Evolutionary conservation across 2,888 invertebrate genomes (phyloP).

Genomic region (Sinopyrophorus schimmeli): DNA sequence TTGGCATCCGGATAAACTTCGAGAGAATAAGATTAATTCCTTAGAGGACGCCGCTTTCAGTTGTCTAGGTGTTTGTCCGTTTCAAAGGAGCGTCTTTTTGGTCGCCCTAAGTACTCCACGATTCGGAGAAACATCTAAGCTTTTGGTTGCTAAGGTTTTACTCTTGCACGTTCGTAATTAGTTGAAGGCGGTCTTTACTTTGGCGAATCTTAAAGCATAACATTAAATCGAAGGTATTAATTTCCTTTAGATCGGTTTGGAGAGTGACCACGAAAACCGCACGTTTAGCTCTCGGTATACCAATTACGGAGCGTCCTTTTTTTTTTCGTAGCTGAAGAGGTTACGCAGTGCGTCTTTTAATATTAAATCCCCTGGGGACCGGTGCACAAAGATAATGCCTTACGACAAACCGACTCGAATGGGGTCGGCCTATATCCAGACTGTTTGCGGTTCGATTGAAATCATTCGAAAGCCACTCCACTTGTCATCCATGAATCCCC

Average conservation of each 20-base stretch:
- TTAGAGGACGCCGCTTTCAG: too few relatives aligned
- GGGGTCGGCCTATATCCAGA: constrained; percentile 36
- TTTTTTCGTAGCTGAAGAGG: constrained; percentile 39
- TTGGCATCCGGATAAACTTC: too few relatives aligned
- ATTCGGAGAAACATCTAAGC: constrained; percentile 48
- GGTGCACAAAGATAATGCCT: constrained; percentile 47
- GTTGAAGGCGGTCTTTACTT: constrained; percentile 51
- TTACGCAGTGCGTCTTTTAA: constrained; percentile 41
- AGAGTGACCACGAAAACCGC: constrained; percentile 48
- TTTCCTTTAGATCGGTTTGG: constrained; percentile 48
- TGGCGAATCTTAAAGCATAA: constrained; percentile 49
- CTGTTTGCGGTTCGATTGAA: constrained; percentile 53
- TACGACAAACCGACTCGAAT: constrained; percentile 43
- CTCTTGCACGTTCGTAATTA: constrained; percentile 51
- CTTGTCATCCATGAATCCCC: constrained; percentile 48
- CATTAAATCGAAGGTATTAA: constrained; percentile 50
- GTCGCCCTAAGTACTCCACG: too few relatives aligned
- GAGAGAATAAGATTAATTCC: too few relatives aligned
- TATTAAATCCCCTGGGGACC: constrained; percentile 39
- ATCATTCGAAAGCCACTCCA: constrained; percentile 51
- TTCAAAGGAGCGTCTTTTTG: too few relatives aligned
- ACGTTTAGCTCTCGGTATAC: constrained; percentile 36
- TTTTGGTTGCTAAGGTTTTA: constrained; percentile 48
- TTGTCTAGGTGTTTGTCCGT: too few relatives aligned
- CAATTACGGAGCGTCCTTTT: constrained; percentile 44